Evolutionary conservation across 2,888 invertebrate species (phyloP).

Genomic region (Eupithecia exiguata): DNA sequence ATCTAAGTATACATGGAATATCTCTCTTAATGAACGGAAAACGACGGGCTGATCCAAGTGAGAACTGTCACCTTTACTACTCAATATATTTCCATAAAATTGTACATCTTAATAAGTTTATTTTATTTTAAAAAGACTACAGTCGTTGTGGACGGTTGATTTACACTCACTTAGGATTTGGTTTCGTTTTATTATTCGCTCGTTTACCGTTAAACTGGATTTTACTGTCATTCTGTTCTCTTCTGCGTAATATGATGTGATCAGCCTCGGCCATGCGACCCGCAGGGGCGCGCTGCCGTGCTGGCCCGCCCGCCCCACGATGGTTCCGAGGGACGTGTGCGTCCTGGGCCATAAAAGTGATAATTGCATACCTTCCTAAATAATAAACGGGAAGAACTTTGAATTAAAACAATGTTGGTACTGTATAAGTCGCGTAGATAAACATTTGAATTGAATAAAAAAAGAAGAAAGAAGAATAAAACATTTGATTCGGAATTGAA

Average conservation of each 20-base stretch:
- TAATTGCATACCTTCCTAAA: neutral
- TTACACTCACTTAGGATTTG: constrained; percentile 53
- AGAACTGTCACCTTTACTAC: constrained; percentile 68
- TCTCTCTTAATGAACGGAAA: constrained; percentile 63
- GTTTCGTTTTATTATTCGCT: constrained; percentile 47
- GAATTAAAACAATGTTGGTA: no score
- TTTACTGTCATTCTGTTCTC: neutral
- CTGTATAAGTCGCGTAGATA: no score
- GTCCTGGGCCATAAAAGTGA: no score
- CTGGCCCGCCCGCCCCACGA: no score
- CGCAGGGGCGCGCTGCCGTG: no score
- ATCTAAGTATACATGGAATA: constrained; percentile 51
- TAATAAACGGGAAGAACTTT: neutral
- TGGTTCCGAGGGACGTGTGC: no score
- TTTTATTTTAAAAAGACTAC: constrained; percentile 52
- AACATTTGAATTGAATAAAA: no score
- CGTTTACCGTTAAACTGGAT: constrained; percentile 36
- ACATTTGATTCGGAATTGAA: no score
- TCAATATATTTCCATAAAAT: constrained; percentile 67
- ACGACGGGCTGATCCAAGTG: constrained; percentile 63
- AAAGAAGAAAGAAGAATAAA: no score
- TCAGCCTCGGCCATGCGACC: no score
- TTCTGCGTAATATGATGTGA: constrained; percentile 1
- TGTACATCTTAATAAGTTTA: constrained; percentile 59
- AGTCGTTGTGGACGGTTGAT: constrained; percentile 51